These are phyloP conservation scores for Torymus tubicola DNA, from an alignment of 2,888 invertebrate species.

Conservation along the genomic window DNA sequence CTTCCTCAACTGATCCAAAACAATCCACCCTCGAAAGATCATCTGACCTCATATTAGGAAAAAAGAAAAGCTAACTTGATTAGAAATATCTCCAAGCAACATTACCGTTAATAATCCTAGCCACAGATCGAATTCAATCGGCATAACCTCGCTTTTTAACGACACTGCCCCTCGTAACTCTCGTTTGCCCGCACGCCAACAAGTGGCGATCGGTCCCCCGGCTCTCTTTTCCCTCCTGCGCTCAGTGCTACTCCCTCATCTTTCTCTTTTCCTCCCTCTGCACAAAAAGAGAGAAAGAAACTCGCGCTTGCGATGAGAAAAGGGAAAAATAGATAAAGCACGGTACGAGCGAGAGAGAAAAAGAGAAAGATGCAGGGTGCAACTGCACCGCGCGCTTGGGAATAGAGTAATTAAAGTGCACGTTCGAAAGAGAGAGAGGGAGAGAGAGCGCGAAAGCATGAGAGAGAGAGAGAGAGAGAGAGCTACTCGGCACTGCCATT, in stretches of 20 bases:
- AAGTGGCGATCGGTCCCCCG: conserved; percentile 44
- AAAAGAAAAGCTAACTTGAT: no score
- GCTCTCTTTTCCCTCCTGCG: neutral
- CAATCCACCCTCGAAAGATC: no score
- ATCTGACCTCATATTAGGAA: no score
- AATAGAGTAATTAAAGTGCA: conserved; percentile 56
- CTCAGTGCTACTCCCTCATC: neutral
- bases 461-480: no score
- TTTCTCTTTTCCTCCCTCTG: neutral
- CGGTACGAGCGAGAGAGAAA: neutral
- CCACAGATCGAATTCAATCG: conserved; percentile 13
- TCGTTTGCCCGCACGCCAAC: conserved; percentile 22
- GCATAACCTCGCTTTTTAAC: conserved; percentile 17
- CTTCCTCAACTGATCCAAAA: no score
- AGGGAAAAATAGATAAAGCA: conserved; percentile 22
- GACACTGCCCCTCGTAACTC: conserved; percentile 15
- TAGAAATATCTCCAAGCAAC: no score
- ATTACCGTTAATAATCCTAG: no score
- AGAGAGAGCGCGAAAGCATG: no score
- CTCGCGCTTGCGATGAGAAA: neutral
- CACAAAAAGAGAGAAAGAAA: neutral
- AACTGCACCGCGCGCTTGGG: conserved; percentile 22
- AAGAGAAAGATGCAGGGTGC: neutral
- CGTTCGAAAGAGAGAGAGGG: neutral
- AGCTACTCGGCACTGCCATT: conserved; percentile 12